phyloP scores from a whole-genome alignment of 2,113 vertebrate species.

The Brachyhypopomus occidentalis region DNA sequence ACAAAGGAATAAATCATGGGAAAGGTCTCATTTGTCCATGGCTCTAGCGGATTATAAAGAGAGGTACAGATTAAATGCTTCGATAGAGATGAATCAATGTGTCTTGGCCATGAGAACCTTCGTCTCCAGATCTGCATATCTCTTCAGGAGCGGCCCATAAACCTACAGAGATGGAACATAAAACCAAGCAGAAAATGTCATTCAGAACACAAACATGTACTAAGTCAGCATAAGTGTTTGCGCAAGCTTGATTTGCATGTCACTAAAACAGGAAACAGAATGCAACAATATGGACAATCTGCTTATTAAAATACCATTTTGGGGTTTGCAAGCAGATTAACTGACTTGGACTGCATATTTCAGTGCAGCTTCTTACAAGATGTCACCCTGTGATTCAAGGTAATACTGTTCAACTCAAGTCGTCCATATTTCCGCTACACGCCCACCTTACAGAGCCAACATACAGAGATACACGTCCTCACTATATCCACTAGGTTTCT shows the following conservation, averaged over 20 bases:
- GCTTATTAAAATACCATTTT: neutral
- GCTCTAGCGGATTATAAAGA: neutral
- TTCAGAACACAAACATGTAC: neutral
- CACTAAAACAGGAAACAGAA: neutral
- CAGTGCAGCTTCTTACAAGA: neutral
- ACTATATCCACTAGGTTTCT: neutral
- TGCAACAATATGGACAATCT: neutral
- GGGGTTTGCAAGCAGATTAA: neutral
- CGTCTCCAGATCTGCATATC: conserved; percentile 73
- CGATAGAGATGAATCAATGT: conserved; percentile 18
- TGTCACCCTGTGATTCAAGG: neutral
- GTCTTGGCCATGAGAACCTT: conserved; percentile 56
- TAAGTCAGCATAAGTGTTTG: neutral
- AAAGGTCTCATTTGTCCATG: neutral
- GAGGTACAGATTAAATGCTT: neutral
- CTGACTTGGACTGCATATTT: neutral
- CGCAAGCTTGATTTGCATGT: conserved; percentile 1
- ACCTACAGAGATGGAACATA: conserved; percentile 61
- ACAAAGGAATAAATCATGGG: neutral
- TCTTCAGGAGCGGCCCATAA: conserved; percentile 70
- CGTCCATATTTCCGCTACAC: neutral
- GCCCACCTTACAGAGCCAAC: too few relatives aligned
- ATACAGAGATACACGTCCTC: neutral
- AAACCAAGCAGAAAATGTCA: conserved; percentile 12
- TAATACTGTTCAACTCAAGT: neutral